Conservation (phyloP, 2,113 vertebrate genomes). For the Stercorarius parasiticus region DNA sequence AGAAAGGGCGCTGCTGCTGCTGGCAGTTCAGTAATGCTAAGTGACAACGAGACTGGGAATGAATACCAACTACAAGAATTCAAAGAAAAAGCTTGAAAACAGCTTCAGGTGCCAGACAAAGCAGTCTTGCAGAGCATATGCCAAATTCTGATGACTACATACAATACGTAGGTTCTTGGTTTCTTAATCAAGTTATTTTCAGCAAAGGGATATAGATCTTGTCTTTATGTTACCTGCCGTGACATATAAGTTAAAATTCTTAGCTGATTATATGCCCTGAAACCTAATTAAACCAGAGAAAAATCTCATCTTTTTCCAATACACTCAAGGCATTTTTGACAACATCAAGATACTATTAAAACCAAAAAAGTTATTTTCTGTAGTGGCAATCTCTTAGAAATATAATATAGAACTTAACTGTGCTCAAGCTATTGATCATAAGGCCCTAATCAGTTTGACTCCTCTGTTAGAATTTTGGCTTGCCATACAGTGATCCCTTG, state of each 20-base stretch:
- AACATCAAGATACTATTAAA: neutral
- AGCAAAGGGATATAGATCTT: neutral
- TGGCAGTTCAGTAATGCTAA: slow-evolving; percentile 28
- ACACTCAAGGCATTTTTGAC: neutral
- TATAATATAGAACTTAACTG: neutral
- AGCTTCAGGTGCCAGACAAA: slow-evolving; percentile 67
- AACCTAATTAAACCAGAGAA: neutral
- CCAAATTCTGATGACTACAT: slow-evolving; percentile 25
- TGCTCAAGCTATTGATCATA: neutral
- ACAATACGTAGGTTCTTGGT: slow-evolving; percentile 9
- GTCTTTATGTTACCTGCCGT: neutral
- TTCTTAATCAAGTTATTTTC: slow-evolving; percentile 31
- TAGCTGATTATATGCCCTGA: neutral
- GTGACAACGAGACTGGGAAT: slow-evolving; percentile 23
- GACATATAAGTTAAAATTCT: neutral
- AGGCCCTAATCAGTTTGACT: neutral
- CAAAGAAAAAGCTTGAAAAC: slow-evolving; percentile 57
- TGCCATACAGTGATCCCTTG: neutral
- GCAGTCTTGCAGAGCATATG: slow-evolving; percentile 56
- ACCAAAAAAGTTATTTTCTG: neutral
- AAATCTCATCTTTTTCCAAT: neutral
- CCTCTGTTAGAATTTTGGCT: neutral
- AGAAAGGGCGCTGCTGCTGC: neutral
- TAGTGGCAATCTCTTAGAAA: neutral
- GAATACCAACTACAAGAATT: slow-evolving; percentile 46